Evolutionary conservation across 2,113 vertebrate genomes (phyloP).

Genomic region (Muntiacus muntjak): DNA sequence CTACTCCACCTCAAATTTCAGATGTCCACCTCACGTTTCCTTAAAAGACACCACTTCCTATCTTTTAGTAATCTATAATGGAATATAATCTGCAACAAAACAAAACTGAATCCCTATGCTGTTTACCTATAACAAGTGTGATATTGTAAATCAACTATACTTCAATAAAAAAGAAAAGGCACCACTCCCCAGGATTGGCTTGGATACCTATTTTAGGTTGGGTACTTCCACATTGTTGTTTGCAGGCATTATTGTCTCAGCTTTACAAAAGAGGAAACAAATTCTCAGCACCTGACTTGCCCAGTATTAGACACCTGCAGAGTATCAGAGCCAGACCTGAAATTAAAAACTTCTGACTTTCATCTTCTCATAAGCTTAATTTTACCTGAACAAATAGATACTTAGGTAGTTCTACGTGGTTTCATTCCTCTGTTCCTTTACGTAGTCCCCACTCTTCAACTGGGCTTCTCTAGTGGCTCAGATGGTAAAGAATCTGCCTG

Average conservation of each 20-base stretch:
- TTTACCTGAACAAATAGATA: not conserved
- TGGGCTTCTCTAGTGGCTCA: not conserved
- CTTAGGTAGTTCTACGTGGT: not conserved
- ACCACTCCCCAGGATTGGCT: not conserved
- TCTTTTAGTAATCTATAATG: not conserved
- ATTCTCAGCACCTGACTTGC: not conserved
- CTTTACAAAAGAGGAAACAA: not conserved
- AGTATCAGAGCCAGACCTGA: not conserved
- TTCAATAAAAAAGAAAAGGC: not conserved
- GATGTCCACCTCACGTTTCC: not conserved
- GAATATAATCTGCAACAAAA: not conserved
- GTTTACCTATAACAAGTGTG: not conserved
- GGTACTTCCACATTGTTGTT: not conserved
- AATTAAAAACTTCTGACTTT: not conserved
- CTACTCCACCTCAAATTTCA: not conserved
- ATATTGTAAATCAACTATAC: not conserved
- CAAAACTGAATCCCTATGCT: not conserved
- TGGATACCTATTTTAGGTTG: not conserved
- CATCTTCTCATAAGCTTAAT: not conserved
- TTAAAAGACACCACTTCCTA: not conserved
- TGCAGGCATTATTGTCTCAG: not conserved
- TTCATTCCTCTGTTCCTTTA: not conserved
- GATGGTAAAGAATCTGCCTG: not conserved
- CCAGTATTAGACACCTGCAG: not conserved
- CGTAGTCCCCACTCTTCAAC: not conserved